phyloP scores from a whole-genome alignment of 2,797 vertebrate genomes.

The Typhlichthys eigenmanni region DNA sequence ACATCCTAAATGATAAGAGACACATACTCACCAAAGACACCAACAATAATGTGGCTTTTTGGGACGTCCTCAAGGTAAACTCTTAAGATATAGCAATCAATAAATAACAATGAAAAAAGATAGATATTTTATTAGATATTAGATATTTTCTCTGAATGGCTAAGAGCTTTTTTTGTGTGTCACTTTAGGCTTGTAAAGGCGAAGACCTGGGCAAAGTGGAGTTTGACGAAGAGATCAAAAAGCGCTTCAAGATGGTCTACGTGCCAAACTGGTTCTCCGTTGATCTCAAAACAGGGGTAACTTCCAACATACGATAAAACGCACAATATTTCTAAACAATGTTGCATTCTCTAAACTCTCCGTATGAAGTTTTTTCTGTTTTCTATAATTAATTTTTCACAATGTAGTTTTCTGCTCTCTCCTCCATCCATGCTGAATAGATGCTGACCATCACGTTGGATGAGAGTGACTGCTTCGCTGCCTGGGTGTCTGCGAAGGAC shows the following conservation, averaged over 20 bases:
- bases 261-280: constrained; percentile 99
- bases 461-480: constrained; percentile 97
- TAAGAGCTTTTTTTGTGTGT: not conserved
- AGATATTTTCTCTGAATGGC: not conserved
- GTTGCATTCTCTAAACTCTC: too few relatives aligned
- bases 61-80: constrained; percentile 95
- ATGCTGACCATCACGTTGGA: constrained; percentile 98
- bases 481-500: constrained; percentile 98
- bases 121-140: too few relatives aligned
- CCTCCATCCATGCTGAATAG: constrained; percentile 58
- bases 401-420: not conserved
- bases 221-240: constrained; percentile 98
- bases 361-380: too few relatives aligned
- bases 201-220: constrained; percentile 98
- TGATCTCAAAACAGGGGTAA: constrained; percentile 98
- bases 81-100: rapidly evolving
- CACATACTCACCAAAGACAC: constrained; percentile 99
- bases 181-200: constrained; percentile 91
- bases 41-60: constrained; percentile 97
- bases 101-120: too few relatives aligned
- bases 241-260: constrained; percentile 99
- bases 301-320: constrained; percentile 30
- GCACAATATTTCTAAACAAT: too few relatives aligned
- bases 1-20: constrained; percentile 98
- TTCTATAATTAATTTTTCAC: too few relatives aligned